Evolutionary conservation across 2,797 vertebrate species (phyloP), one percentile per base, ranked within the genome.

Genomic region (Dendrocincla fuliginosa): DNA sequence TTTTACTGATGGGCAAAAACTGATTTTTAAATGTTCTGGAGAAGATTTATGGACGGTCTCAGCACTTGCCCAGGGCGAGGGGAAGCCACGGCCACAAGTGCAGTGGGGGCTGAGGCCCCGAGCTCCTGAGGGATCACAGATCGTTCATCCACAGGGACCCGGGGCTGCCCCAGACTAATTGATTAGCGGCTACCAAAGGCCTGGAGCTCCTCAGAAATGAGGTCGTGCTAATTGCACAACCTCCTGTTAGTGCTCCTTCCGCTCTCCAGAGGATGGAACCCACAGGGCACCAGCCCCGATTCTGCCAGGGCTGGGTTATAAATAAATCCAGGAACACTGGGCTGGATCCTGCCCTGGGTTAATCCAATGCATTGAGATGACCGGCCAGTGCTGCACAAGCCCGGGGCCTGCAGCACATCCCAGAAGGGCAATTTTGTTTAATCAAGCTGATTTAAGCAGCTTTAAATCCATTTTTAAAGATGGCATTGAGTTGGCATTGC

Each of bases 311-410:
- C 70, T 10, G 74, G 55, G 77, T 53, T 91, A 87, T 42, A 87
- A 91, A 93, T 89, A 87, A 84, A 47, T 0, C 15, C 33, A 2
- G 3, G 71, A 60, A n/a, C 5, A 5, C 10, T 1, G 11, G 75
- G 37, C 59, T 68, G 85, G 50, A 90, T 91, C 50, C 88, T 79
- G 70, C 67, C 63, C 78, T 1, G 10, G 28, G 33, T 82, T 32
- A 6, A 20, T 25, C 14, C 41, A 6, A 0, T 1, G 8, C 39
- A 14, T 23, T 0, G 1, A 47, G 39, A 13, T 0, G 46, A 39
- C 56, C 4, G 12, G 47, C 11, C 71, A 27, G 41, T 0, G 5
- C 63, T 19, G 2, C 3, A 11, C 9, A 2, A 74, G 33, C 87
- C 33, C 84, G 37, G 71, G 23, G 50, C 46, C 16, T 16, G 71